These are phyloP conservation scores for Lamellibrachia columna DNA, from an alignment of 2,888 invertebrate genomes.

Conservation along the genomic window DNA sequence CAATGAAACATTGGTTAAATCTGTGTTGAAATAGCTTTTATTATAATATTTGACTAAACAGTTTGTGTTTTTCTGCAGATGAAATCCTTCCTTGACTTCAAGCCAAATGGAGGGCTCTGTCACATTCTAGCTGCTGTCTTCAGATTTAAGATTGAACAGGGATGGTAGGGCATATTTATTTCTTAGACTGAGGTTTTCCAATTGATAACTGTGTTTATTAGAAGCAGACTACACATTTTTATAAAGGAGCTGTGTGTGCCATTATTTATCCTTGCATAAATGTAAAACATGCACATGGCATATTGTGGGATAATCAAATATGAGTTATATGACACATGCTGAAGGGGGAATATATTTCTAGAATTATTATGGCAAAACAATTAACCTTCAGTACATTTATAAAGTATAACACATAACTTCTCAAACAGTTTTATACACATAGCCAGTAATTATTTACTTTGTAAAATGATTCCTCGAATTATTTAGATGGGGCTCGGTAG, in stretches of 20 bases:
- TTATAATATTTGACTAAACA: background rate
- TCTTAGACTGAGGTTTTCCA: background rate
- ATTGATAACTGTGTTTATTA: background rate
- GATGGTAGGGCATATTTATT: constrained; percentile 70
- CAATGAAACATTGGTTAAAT: background rate
- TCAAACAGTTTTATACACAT: background rate
- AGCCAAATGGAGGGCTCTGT: constrained; percentile 90
- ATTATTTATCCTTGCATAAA: background rate
- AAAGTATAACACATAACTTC: background rate
- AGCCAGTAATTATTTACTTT: background rate
- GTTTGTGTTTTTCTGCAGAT: constrained; percentile 73
- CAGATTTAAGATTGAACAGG: constrained; percentile 95
- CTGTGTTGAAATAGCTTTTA: background rate
- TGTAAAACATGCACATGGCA: background rate
- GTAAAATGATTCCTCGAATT: too few species aligned
- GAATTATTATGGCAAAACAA: too few species aligned
- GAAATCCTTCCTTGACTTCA: constrained; percentile 95
- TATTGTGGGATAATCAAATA: too few species aligned
- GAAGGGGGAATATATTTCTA: too few species aligned
- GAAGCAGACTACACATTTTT: background rate
- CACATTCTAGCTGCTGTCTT: constrained; percentile 92
- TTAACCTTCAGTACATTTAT: background rate
- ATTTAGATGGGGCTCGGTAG: too few species aligned
- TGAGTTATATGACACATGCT: too few species aligned
- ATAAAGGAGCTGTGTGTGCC: background rate